phyloP scores from a whole-genome alignment of 2,113 vertebrate genomes.

The Asarcornis scutulata region DNA sequence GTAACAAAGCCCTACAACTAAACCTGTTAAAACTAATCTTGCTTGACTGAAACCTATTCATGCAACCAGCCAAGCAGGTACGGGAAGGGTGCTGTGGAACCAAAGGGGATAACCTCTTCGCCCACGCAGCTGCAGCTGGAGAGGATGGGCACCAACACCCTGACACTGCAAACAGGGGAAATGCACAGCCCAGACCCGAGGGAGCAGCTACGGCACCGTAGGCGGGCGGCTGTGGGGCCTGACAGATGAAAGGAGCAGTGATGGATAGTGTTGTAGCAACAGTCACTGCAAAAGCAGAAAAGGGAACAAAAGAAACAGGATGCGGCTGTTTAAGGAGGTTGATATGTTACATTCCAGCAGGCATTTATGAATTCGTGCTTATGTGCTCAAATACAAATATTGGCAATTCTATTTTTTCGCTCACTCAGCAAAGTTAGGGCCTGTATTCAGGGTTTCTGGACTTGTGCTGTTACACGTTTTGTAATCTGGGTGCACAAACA shows the following conservation, averaged over 20 bases:
- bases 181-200: not conserved
- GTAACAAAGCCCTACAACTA: accelerated
- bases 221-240: not conserved
- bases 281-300: constrained; percentile 30
- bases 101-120: not conserved
- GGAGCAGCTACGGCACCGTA: not conserved
- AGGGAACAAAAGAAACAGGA: constrained; percentile 67
- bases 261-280: constrained; percentile 59
- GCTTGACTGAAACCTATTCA: not conserved
- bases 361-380: constrained; percentile 13
- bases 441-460: not conserved
- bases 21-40: not conserved
- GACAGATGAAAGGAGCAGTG: constrained; percentile 19
- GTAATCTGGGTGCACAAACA: not conserved
- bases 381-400: not conserved
- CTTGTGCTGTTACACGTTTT: not conserved
- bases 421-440: not conserved
- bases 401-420: not conserved
- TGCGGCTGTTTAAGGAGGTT: constrained; percentile 15
- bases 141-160: not conserved
- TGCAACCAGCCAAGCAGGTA: not conserved
- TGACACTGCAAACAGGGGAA: not conserved
- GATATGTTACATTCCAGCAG: constrained; percentile 24
- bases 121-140: not conserved
- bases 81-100: not conserved